A percentile compares a stretch with the other conserved stretches of the same genome.
These are phyloP conservation scores for Acanthopagrus latus DNA, from an alignment of 2,797 vertebrate genomes.

Conservation along the genomic window DNA sequence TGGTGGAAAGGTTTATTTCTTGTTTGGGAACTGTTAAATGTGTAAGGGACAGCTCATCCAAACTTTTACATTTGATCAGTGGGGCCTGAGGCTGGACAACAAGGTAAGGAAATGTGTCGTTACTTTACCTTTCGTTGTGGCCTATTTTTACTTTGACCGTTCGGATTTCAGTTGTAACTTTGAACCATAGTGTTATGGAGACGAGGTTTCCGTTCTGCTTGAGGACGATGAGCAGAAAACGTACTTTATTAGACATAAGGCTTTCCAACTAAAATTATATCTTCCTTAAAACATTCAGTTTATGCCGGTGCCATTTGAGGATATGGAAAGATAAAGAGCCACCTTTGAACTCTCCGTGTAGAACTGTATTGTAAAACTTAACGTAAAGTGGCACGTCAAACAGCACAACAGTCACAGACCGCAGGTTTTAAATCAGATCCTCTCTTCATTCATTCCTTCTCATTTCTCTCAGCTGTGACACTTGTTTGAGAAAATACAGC, in stretches of 20 bases:
- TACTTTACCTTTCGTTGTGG: neutral
- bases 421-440: slow-evolving; percentile 2
- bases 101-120: neutral
- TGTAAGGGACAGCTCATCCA: neutral
- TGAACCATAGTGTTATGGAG: neutral
- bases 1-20: slow-evolving; percentile 48
- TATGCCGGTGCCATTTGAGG: neutral
- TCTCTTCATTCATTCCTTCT: neutral
- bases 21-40: neutral
- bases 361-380: slow-evolving; percentile 3
- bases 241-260: fast-evolving
- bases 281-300: neutral
- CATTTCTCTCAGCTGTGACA: slow-evolving; percentile 26
- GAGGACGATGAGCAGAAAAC: neutral
- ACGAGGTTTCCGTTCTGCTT: neutral
- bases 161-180: slow-evolving; percentile 1
- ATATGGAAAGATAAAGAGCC: slow-evolving; percentile 31
- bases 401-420: neutral
- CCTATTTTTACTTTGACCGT: neutral
- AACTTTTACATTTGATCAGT: neutral
- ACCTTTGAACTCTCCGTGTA: slow-evolving; percentile 52
- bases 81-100: neutral
- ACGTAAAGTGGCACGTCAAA: neutral
- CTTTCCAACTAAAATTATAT: slow-evolving; percentile 3
- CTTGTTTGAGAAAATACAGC: neutral